These are phyloP conservation scores for Bombus impatiens DNA, from an alignment of 1,140 invertebrate genomes.

Conservation along the genomic window DNA sequence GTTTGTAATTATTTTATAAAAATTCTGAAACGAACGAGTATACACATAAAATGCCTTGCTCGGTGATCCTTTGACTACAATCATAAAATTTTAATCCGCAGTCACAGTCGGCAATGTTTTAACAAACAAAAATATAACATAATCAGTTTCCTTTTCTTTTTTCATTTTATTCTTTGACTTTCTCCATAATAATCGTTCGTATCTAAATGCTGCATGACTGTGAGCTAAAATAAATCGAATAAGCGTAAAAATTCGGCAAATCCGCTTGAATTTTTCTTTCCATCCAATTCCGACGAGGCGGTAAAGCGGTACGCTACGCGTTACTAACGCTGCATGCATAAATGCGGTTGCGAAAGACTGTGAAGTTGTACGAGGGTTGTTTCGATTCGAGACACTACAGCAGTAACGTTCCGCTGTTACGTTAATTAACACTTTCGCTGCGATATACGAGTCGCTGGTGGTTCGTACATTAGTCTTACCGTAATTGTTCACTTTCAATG, in stretches of 20 bases:
- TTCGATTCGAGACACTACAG: background rate
- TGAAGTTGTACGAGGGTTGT: background rate
- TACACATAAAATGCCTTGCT: background rate
- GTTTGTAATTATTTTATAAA: background rate
- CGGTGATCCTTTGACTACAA: background rate
- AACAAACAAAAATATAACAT: background rate
- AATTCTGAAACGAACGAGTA: background rate
- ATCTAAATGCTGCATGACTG: background rate
- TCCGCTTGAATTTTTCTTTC: background rate
- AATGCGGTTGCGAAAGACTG: background rate
- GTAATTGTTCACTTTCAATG: conserved; percentile 22
- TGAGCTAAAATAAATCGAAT: background rate
- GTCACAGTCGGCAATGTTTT: background rate
- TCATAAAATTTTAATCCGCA: background rate
- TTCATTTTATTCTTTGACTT: background rate
- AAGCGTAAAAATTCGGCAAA: background rate
- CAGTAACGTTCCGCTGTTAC: conserved; percentile 9
- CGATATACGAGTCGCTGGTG: conserved; percentile 13
- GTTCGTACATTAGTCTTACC: conserved; percentile 17
- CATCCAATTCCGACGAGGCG: background rate
- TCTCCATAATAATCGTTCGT: background rate
- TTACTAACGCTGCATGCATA: background rate
- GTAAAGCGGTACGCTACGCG: background rate
- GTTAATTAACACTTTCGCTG: conserved; percentile 47
- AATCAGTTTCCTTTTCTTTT: background rate